A percentile compares a stretch with the other conserved stretches of the same genome.
Evolutionary conservation across 2,888 invertebrate species (phyloP).

Genomic region (Heteromyza rotundicornis): DNA sequence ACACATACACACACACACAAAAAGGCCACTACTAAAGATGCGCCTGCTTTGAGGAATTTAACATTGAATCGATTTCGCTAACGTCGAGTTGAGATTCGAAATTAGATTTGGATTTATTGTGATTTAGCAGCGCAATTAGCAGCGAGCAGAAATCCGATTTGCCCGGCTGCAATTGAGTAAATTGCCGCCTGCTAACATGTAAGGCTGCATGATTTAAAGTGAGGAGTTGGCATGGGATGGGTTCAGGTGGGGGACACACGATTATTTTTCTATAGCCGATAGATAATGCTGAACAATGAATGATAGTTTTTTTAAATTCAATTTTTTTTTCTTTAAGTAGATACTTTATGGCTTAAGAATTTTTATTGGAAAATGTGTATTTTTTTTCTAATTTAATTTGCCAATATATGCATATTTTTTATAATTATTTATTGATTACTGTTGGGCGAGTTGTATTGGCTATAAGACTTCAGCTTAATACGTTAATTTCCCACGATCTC

Average conservation of each 20-base stretch:
- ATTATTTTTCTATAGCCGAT: no score
- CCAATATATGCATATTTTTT: no score
- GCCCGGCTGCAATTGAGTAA: background rate
- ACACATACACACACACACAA: background rate
- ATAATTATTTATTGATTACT: no score
- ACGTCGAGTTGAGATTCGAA: background rate
- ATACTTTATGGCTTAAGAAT: no score
- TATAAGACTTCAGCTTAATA: no score
- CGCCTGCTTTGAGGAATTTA: background rate
- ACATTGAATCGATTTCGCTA: background rate
- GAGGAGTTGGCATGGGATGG: no score
- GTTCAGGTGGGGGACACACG: no score
- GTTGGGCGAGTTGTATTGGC: no score
- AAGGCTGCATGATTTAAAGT: background rate
- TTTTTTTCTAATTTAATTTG: no score
- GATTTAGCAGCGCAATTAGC: background rate
- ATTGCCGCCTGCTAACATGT: background rate
- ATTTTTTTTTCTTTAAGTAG: background rate
- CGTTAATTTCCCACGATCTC: background rate
- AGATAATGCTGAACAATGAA: background rate
- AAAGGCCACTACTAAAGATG: background rate
- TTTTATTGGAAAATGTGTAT: no score
- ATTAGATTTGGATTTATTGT: conserved; percentile 2
- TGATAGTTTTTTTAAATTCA: background rate
- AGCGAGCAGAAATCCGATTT: no score